Base-by-base conservation (phyloP, 2,797 vertebrate genomes). In the Apogon hyalosoma region DNA sequence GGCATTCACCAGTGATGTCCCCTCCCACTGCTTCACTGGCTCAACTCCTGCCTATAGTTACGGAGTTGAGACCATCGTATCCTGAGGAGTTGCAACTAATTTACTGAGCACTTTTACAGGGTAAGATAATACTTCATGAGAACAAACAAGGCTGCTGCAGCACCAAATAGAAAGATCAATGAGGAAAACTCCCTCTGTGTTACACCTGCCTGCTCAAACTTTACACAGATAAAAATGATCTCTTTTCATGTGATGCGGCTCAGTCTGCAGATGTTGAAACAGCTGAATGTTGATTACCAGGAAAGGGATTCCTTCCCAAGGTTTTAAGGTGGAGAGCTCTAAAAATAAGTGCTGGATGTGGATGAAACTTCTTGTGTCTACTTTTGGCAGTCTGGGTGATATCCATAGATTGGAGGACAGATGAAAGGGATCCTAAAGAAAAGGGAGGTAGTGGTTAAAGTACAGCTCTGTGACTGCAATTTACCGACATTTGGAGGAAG, bases 351-450 rank as follows among this genome's bases (percentile, higher is more conserved):
- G 49, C 53, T 33, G 51, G 54, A 54, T 53, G 11, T 8, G 13
- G 18, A 4, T 6, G 19, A 19, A 21, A 51, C 47, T 16, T 24
- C 54, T 6, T n/a, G 61, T 38, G 51, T 28, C 58, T 74, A 59
- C 73, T 67, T 63, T 14, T 52, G 38, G 38, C 31, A 12, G 56
- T 8, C 5, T 3, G 58, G 46, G n/a, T 73, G 38, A 76, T 63
- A 65, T 53, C 62, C 48, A 53, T 8, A 60, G 80, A 79, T 69
- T 48, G 59, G 19, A 64, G 65, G 45, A 18, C 0, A 69, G 81
- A 84, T 79, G 67, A 84, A 77, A 86, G 78, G 21, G 51, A 51
- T 2, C 7, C 58, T 45, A 19, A 50, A 58, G 13, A 24, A 21
- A 11, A 52, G 63, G 10, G 49, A 21, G 50, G 47, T 53, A 53